These are phyloP conservation scores for Nycticryphes semicollaris DNA, from an alignment of 2,113 vertebrate species.

Conservation along the genomic window DNA sequence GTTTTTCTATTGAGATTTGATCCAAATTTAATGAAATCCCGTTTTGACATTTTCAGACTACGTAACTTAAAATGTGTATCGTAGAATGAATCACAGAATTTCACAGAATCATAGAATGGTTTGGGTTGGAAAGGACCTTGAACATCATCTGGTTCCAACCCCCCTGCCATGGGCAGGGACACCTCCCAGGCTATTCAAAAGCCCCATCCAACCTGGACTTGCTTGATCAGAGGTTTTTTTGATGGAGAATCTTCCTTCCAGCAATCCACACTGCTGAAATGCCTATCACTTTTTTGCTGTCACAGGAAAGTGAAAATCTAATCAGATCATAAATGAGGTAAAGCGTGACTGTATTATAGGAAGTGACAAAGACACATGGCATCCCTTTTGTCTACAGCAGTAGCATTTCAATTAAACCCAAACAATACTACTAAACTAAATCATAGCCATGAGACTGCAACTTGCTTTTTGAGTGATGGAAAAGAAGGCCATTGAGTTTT, in stretches of 20 bases:
- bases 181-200: too few relatives aligned
- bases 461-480: neutral
- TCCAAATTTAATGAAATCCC: neutral
- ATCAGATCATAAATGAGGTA: neutral
- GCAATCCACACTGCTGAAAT: neutral
- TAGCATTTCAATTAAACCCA: neutral
- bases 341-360: neutral
- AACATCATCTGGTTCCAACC: too few relatives aligned
- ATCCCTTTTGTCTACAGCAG: neutral
- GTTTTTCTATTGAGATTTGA: neutral
- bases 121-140: too few relatives aligned
- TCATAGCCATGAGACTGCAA: neutral
- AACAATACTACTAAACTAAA: neutral
- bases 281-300: neutral
- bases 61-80: neutral
- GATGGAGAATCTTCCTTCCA: neutral
- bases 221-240: neutral
- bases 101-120: too few relatives aligned
- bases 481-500: neutral
- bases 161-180: too few relatives aligned
- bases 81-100: neutral
- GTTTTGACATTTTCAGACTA: neutral
- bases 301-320: neutral
- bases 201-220: neutral
- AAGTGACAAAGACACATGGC: neutral